phyloP scores from a whole-genome alignment of 2,888 invertebrate genomes.

The Microplitis deprimator region DNA sequence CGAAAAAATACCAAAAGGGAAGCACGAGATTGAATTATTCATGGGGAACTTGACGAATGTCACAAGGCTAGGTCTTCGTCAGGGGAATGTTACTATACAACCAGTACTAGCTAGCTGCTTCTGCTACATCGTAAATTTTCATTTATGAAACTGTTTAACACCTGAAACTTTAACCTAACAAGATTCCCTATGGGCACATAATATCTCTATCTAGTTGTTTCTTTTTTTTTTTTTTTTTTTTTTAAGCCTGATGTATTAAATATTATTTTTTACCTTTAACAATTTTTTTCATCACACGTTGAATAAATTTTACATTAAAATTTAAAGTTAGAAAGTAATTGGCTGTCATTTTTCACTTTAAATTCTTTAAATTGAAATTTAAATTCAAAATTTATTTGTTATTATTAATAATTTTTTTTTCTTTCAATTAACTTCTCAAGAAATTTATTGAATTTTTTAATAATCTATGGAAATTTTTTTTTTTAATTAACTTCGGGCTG shows the following conservation, averaged over 20 bases:
- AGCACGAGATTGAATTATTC: constrained; percentile 61
- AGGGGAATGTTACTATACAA: constrained; percentile 25
- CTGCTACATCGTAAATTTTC: constrained; percentile 60
- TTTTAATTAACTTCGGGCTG: no score
- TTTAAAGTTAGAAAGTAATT: not conserved
- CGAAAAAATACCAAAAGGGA: constrained; percentile 40
- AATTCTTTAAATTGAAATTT: not conserved
- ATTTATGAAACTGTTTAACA: constrained; percentile 67
- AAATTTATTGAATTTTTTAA: not conserved
- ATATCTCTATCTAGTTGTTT: constrained; percentile 8
- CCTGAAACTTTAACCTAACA: constrained; percentile 40
- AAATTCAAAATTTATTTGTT: not conserved
- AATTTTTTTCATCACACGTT: constrained; percentile 8
- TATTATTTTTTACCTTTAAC: not conserved
- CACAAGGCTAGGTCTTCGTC: constrained; percentile 34
- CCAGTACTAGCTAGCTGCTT: constrained; percentile 7
- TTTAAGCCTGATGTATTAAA: not conserved
- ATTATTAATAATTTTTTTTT: not conserved
- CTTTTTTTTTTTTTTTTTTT: not conserved
- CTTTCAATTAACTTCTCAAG: not conserved
- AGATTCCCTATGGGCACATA: constrained; percentile 40
- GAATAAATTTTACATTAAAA: not conserved
- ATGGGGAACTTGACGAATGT: constrained; percentile 56
- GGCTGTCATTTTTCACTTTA: not conserved
- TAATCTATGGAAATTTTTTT: no score